phyloP scores from a whole-genome alignment of 1,140 invertebrate genomes.

The Ditylenchus dipsaci region DNA sequence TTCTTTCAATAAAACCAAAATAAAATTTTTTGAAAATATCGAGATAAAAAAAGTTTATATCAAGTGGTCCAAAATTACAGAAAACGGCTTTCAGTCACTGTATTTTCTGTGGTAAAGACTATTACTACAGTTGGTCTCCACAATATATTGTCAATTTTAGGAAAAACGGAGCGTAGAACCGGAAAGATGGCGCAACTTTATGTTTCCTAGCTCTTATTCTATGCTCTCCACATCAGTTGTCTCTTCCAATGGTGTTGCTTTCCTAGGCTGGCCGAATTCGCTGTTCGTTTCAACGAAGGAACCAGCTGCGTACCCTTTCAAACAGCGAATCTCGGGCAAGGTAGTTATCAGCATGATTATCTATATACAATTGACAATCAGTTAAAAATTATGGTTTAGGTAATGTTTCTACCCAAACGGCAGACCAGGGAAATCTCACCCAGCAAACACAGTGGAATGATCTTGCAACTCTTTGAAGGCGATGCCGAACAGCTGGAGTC shows the following conservation, averaged over 20 bases:
- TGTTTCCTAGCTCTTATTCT: conserved; percentile 27
- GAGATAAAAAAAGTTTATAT: background rate
- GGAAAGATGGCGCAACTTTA: conserved; percentile 28
- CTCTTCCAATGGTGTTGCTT: conserved; percentile 41
- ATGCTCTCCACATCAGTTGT: conserved; percentile 48
- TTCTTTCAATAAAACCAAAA: too few relatives aligned
- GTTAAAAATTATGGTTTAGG: conserved; percentile 22
- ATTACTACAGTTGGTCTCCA: background rate
- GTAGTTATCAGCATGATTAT: conserved; percentile 9
- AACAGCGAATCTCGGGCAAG: conserved; percentile 32
- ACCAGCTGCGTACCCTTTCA: conserved; percentile 19
- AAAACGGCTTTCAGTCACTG: background rate
- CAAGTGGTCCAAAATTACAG: too few relatives aligned
- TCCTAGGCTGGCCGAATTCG: conserved; percentile 49
- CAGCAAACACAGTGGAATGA: conserved; percentile 31
- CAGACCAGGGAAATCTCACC: conserved; percentile 31
- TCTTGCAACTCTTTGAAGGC: conserved; percentile 37
- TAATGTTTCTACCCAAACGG: conserved; percentile 41
- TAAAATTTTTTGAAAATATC: background rate
- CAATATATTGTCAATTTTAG: conserved; percentile 11
- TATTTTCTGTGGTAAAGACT: too few relatives aligned
- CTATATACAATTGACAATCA: conserved; percentile 8
- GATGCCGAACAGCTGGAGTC: conserved; percentile 22
- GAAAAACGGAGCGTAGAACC: conserved; percentile 31
- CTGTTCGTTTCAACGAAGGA: conserved; percentile 35